Base-by-base conservation (phyloP, 2,888 invertebrate genomes). In the Endomychus coccineus region DNA sequence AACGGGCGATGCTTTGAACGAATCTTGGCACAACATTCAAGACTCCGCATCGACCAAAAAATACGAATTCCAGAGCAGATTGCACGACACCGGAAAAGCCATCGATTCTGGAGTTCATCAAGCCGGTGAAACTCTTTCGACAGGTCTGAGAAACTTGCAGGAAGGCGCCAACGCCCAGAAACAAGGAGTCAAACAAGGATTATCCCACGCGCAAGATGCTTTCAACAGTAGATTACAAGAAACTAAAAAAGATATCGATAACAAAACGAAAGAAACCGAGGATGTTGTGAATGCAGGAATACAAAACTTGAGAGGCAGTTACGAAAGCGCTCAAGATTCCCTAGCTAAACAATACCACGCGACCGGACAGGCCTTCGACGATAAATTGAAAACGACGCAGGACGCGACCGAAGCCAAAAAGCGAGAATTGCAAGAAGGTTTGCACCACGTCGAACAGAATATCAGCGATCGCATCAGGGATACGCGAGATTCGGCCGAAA, bases 131-230 rank as follows among this genome's bases (percentile, higher is more conserved):
- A n/a, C n/a, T n/a, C n/a, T n/a, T 9, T 16, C 29, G 16, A 22
- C 22, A 28, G 29, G 29, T 19, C 19, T 31, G 14, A 31, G 31
- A 23, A 17, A 16, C 10, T 7, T 36, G 6, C 36, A 30, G 16
- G 30, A 36, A 19, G 25, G 13, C 13, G 11, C 22, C n/a, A 16
- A 3, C n/a, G 6, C 16, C 16, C 28, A 29, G 11, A 36, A 29
- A 17, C 74, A 78, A 52, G 60, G 78, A 42, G 77, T 77, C 2
- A 61, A 69, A 16, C 80, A 81, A 58, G 78, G 76, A 59, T 77
- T 66, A 4, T 32, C 44, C 12, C 22, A 38, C 16, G 42, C 47
- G n/a, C 46, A 51, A 38, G 42, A 49, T 17, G 17, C 36, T 29
- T 36, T 41, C 3, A 48, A 51, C 10, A 44, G 19, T 12, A 34